Conservation (phyloP, 1,140 invertebrate genomes). For the Hylyphantes graminicola region DNA sequence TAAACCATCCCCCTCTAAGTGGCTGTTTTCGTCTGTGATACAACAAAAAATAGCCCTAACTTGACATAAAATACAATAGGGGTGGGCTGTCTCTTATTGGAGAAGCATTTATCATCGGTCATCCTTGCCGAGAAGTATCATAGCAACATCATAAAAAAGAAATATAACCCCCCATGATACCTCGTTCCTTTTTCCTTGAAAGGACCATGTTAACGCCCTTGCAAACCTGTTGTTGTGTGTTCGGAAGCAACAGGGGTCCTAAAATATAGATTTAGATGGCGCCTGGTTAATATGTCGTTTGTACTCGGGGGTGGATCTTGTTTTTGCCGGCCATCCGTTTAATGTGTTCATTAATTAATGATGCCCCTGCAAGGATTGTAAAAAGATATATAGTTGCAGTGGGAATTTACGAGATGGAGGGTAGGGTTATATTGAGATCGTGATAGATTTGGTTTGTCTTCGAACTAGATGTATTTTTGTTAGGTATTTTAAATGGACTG, state of each 20-base stretch:
- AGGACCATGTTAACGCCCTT: constrained; percentile 22
- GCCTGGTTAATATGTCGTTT: constrained; percentile 1
- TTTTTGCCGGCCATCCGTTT: constrained; percentile 1
- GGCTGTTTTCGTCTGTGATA: no score
- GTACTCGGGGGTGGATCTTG: constrained; percentile 1
- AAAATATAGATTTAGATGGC: constrained; percentile 41
- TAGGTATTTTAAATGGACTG: no score
- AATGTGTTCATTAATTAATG: constrained; percentile 35
- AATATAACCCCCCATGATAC: constrained; percentile 20
- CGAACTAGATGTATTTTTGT: no score
- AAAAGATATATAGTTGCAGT: neutral
- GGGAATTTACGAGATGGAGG: neutral
- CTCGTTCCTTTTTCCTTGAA: neutral
- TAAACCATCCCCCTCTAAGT: no score
- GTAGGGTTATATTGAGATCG: no score
- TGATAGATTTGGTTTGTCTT: no score
- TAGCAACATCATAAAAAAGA: constrained; percentile 39
- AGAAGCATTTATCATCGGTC: constrained; percentile 30
- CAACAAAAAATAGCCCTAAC: no score
- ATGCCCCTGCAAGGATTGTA: neutral
- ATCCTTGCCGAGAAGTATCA: constrained; percentile 17
- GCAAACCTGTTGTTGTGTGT: constrained; percentile 5
- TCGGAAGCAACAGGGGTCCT: constrained; percentile 38
- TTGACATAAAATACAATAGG: constrained; percentile 1
- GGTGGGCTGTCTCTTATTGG: constrained; percentile 9